A percentile compares a stretch with the other conserved stretches of the same genome.
Conservation (phyloP, 1,140 invertebrate genomes). For the Atopsyche davidsoni region DNA sequence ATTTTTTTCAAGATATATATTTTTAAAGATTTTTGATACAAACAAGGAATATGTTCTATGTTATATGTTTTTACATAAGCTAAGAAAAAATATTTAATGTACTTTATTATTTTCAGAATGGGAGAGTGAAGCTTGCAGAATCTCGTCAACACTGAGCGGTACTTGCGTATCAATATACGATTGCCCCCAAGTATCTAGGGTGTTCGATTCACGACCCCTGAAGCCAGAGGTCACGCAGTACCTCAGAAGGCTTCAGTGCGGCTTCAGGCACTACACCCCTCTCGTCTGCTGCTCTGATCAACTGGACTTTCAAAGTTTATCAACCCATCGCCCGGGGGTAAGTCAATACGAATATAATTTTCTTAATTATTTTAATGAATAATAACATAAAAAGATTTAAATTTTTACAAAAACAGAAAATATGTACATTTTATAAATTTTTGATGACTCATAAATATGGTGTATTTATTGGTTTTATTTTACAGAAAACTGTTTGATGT, state of each 20-base stretch:
- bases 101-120: background rate
- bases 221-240: constrained; percentile 30
- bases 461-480: too few species aligned
- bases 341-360: too few species aligned
- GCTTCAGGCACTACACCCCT: constrained; percentile 39
- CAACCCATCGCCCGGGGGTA: constrained; percentile 2
- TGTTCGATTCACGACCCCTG: constrained; percentile 36
- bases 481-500: too few species aligned
- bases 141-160: constrained; percentile 24
- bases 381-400: background rate
- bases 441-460: too few species aligned
- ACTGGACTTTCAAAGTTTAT: constrained; percentile 22
- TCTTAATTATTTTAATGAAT: background rate
- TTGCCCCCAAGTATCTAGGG: constrained; percentile 32
- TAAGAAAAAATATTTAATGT: too few species aligned
- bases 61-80: too few species aligned
- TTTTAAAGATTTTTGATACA: too few species aligned
- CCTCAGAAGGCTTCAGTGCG: constrained; percentile 38
- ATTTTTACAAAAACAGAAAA: too few species aligned
- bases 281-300: constrained; percentile 41
- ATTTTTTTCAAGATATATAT: too few species aligned
- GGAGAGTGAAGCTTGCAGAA: background rate
- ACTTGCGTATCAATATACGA: constrained; percentile 37
- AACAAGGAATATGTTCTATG: too few species aligned
- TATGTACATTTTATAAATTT: too few species aligned